Evolutionary conservation across 2,797 vertebrate species (phyloP).

Genomic region (Pagetopsis macropterus): DNA sequence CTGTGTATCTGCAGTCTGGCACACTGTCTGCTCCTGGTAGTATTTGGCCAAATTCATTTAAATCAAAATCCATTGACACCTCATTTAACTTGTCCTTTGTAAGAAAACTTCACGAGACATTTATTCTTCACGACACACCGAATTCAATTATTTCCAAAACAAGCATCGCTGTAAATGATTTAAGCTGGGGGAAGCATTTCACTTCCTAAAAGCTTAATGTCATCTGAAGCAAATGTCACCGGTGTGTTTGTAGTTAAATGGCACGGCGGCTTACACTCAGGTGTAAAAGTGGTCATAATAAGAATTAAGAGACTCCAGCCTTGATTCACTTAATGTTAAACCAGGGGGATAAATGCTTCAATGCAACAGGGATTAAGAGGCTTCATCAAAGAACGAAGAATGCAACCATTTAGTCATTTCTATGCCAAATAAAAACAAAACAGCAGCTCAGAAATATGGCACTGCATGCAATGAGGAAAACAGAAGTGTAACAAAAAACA

Average conservation of each 20-base stretch:
- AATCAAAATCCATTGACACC: conserved; percentile 82
- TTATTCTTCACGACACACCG: conserved; percentile 70
- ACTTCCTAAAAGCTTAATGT: conserved; percentile 74
- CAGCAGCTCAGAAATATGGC: not conserved
- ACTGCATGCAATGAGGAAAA: not conserved
- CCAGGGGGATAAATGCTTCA: not conserved
- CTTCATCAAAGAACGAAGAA: not conserved
- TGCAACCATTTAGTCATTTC: not conserved
- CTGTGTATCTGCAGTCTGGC: conserved; percentile 50
- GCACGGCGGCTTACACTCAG: conserved; percentile 19
- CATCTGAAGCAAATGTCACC: conserved; percentile 75
- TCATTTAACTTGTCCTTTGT: conserved; percentile 84
- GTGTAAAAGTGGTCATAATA: conserved; percentile 21
- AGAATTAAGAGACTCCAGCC: conserved; percentile 5
- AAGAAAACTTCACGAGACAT: conserved; percentile 82
- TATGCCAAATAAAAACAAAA: not conserved
- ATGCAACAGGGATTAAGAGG: not conserved
- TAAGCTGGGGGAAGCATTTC: conserved; percentile 33
- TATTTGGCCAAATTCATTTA: conserved; percentile 82
- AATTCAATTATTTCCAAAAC: conserved; percentile 84
- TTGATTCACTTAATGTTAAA: conserved; percentile 9
- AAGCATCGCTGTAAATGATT: conserved; percentile 56
- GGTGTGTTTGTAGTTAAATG: conserved; percentile 37
- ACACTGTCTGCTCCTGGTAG: conserved; percentile 76
- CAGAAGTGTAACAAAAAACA: not conserved